Evolutionary conservation across 2,888 invertebrate genomes (phyloP).

Genomic region (Caradrina kadenii): DNA sequence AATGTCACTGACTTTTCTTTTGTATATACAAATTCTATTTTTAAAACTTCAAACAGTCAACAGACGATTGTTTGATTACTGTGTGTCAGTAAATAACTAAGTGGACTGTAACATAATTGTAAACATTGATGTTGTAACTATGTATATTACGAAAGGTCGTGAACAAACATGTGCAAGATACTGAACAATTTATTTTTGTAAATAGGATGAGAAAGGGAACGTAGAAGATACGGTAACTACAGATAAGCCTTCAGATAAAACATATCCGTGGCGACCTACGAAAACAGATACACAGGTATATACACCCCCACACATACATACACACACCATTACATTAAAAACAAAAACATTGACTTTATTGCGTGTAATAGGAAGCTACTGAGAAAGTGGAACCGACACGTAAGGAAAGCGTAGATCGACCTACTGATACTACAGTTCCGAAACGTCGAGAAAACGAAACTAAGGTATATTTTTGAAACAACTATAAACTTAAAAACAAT

Average conservation of each 20-base stretch:
- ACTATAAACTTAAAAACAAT: not conserved
- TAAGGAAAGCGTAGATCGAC: conserved; percentile 73
- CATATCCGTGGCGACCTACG: conserved; percentile 85
- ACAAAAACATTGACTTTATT: conserved; percentile 31
- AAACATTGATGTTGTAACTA: conserved; percentile 56
- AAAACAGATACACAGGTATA: conserved; percentile 81
- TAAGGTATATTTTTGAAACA: conserved; percentile 69
- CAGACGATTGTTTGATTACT: conserved; percentile 69
- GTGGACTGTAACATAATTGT: conserved; percentile 66
- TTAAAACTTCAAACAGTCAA: conserved; percentile 68
- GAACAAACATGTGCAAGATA: conserved; percentile 45
- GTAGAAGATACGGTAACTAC: conserved; percentile 79
- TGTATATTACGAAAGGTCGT: conserved; percentile 31
- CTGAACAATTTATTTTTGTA: conserved; percentile 76
- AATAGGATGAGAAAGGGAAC: conserved; percentile 82
- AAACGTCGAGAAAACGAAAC: conserved; percentile 73
- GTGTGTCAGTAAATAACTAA: conserved; percentile 79
- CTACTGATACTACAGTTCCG: conserved; percentile 59
- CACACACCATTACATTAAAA: conserved; percentile 39
- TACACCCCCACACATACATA: conserved; percentile 66
- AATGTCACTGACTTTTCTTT: conserved; percentile 63
- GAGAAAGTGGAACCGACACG: conserved; percentile 75
- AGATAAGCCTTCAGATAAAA: conserved; percentile 84
- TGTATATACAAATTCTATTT: conserved; percentile 72
- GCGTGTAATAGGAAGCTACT: conserved; percentile 74